Conservation (phyloP, 2,888 invertebrate species). For the Temnothorax unifasciatus region DNA sequence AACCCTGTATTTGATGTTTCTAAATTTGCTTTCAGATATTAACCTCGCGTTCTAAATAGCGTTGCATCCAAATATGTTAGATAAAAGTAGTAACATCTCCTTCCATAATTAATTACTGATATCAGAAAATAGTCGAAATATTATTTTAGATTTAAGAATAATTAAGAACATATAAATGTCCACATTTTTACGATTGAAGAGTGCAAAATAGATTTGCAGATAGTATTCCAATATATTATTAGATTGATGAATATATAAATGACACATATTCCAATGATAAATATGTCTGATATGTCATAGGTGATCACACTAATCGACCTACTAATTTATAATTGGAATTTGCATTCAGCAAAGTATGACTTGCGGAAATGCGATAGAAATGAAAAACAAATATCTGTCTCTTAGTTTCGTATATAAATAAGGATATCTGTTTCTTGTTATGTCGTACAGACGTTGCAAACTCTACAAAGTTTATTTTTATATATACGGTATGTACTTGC, state of each 20-base stretch:
- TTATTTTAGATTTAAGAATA: background rate
- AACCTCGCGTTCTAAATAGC: background rate
- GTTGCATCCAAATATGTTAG: background rate
- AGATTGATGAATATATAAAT: background rate
- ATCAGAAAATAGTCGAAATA: background rate
- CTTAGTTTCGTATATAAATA: background rate
- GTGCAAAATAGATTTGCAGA: background rate
- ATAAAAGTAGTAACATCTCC: background rate
- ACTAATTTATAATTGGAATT: background rate
- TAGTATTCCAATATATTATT: background rate
- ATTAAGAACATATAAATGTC: background rate
- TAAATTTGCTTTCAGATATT: constrained; percentile 19
- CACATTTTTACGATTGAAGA: constrained; percentile 9
- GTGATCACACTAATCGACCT: background rate
- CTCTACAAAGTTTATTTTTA: background rate
- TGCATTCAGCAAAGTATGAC: background rate
- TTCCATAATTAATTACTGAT: background rate
- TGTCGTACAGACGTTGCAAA: background rate
- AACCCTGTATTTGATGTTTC: background rate
- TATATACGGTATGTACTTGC: background rate
- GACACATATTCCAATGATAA: background rate
- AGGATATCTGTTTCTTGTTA: background rate
- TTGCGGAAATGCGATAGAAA: background rate
- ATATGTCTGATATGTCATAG: background rate
- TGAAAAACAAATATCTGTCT: background rate